Evolutionary conservation across 2,797 vertebrate species (phyloP), one percentile per base, ranked within the genome.

Genomic region (Miichthys miiuy): DNA sequence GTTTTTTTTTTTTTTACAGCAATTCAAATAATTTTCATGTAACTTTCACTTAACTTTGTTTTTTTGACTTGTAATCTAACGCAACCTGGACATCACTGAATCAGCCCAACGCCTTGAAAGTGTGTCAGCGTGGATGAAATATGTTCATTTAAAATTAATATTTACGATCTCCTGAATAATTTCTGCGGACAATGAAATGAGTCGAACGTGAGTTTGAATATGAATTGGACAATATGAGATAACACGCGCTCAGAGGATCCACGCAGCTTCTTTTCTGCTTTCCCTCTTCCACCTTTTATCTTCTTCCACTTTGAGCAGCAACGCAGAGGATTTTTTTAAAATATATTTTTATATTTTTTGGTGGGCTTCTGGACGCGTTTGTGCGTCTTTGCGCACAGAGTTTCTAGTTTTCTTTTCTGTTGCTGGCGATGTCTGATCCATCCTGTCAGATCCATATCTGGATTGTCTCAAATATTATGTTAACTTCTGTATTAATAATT

Each of bases 101-200:
- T 72, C 46, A 27, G 63, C 41, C 52, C 73, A 13, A n/a, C 27
- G 30, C n/a, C 10, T 34, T 4, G 70, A 67, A 72, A 74, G 79
- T 82, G 86, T 77, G 83, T 77, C 82, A 72, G 69, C 62, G 69
- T 20, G 64, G 75, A 80, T 55, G 67, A 77, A 38, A 38, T 38
- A 81, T 71, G 88, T 91, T 91, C 89, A 90, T 93, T 58, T 88
- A 89, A 88, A 92, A 91, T 94, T 89, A 85, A 94, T 93, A 91
- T 92, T 92, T 92, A 89, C 91, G 82, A 87, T 85, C 88, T 93
- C 78, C 75, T 92, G 84, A 92, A 93, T 93, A 84, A 93, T 93
- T 92, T 76, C 90, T 87, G 55, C 74, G 69, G 79, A 85, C 90
- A 90, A 83, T 89, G 84, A 90, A 87, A 86, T 65, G 80, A 89